A percentile compares a stretch with the other conserved stretches of the same genome.
These are phyloP conservation scores for Drosophila pectinifera DNA, from an alignment of 1,140 invertebrate species.

Conservation along the genomic window DNA sequence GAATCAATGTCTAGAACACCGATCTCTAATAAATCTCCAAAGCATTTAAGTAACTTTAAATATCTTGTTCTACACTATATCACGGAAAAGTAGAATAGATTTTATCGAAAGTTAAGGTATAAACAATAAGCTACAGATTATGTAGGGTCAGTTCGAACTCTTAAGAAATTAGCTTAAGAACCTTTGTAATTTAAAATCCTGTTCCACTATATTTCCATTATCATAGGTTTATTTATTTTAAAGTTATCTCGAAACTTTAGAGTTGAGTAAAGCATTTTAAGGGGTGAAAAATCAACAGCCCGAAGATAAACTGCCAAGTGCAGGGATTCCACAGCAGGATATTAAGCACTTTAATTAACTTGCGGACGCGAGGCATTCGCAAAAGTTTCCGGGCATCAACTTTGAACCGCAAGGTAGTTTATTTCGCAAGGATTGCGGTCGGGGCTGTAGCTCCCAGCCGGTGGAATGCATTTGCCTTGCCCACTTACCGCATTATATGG, in stretches of 20 bases:
- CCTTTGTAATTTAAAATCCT: too few relatives aligned
- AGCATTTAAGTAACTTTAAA: too few relatives aligned
- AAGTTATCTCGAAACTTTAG: neutral
- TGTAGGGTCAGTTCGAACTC: too few relatives aligned
- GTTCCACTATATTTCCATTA: too few relatives aligned
- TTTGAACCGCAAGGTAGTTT: slow-evolving; percentile 83
- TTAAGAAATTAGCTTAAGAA: too few relatives aligned
- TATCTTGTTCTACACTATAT: too few relatives aligned
- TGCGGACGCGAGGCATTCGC: slow-evolving; percentile 73
- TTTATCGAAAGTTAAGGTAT: too few relatives aligned
- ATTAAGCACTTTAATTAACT: slow-evolving; percentile 83
- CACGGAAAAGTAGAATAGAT: too few relatives aligned
- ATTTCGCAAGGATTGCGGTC: slow-evolving; percentile 71
- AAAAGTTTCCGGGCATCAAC: slow-evolving; percentile 77
- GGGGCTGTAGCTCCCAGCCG: slow-evolving; percentile 14
- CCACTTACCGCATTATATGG: slow-evolving; percentile 64
- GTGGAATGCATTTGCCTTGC: slow-evolving; percentile 64
- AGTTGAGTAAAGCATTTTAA: neutral
- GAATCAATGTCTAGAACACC: too few relatives aligned
- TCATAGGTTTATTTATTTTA: slow-evolving; percentile 5
- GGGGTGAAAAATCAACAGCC: slow-evolving; percentile 36
- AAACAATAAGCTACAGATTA: too few relatives aligned
- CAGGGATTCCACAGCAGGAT: slow-evolving; percentile 43
- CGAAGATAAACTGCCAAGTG: slow-evolving; percentile 45
- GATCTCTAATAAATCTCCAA: too few relatives aligned